Percentiles rank a stretch among this genome's conserved stretches.
These are phyloP conservation scores for Dreissena polymorpha DNA, from an alignment of 1,140 invertebrate genomes.

Conservation along the genomic window DNA sequence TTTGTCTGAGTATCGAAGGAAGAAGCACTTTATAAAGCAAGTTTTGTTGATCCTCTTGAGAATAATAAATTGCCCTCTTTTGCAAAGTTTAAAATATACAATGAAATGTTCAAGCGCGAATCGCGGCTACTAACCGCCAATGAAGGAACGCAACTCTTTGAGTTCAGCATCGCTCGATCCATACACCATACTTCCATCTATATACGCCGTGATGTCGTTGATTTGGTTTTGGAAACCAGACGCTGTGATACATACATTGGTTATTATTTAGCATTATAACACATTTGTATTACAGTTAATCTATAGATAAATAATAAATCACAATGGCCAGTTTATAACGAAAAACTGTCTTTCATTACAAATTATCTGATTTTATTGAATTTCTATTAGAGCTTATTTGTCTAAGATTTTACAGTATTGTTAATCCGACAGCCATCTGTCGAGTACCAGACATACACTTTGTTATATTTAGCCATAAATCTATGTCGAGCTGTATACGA, in stretches of 20 bases:
- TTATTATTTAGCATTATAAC: constrained; percentile 1
- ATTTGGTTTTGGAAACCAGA: constrained; percentile 84
- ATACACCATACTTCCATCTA: constrained; percentile 97
- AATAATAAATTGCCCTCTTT: too few relatives aligned
- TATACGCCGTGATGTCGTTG: constrained; percentile 96
- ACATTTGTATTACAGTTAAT: not conserved
- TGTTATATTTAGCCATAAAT: too few relatives aligned
- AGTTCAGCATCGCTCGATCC: constrained; percentile 92
- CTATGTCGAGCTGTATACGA: too few relatives aligned
- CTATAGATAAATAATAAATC: not conserved
- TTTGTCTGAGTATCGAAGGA: too few relatives aligned
- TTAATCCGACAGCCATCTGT: too few relatives aligned
- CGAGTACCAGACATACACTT: too few relatives aligned
- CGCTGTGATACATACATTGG: not conserved
- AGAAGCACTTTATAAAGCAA: too few relatives aligned
- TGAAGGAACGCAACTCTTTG: constrained; percentile 82
- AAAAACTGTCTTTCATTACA: not conserved
- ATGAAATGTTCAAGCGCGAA: too few relatives aligned
- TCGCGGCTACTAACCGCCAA: constrained; percentile 41
- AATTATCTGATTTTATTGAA: not conserved
- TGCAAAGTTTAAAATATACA: too few relatives aligned
- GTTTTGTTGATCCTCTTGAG: too few relatives aligned
- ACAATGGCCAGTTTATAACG: not conserved
- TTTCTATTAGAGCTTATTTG: not conserved
- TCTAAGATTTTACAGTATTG: not conserved